These are phyloP conservation scores for Habropoda laboriosa DNA, from an alignment of 1,140 invertebrate species.

Conservation along the genomic window DNA sequence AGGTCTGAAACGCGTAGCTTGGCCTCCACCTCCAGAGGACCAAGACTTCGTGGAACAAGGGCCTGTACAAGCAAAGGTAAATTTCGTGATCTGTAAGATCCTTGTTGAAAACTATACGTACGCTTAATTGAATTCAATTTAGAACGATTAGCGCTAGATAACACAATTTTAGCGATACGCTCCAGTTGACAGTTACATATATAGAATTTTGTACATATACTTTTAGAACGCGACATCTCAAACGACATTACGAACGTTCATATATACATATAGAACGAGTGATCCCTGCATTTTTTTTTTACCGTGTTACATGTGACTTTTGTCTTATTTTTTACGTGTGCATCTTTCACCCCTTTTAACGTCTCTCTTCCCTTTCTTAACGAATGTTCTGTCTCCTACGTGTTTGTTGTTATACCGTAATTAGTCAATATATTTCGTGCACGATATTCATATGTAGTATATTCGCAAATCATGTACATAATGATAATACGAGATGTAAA, in stretches of 20 bases:
- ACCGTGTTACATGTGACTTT: constrained; percentile 24
- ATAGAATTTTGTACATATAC: background rate
- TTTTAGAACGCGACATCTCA: background rate
- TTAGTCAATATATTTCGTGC: background rate
- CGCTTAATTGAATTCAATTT: constrained; percentile 1
- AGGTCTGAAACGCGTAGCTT: constrained; percentile 91
- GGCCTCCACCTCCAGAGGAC: constrained; percentile 89
- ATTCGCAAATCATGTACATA: background rate
- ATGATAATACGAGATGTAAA: background rate
- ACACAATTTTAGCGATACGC: background rate
- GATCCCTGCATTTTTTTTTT: background rate
- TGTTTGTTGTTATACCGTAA: constrained; percentile 7
- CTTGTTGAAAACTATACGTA: background rate
- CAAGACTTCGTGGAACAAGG: constrained; percentile 82
- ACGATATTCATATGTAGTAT: background rate
- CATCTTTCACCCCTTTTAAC: background rate
- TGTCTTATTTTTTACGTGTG: constrained; percentile 26
- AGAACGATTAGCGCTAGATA: background rate
- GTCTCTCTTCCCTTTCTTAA: background rate
- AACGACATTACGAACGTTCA: background rate
- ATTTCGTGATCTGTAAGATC: background rate
- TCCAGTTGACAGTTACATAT: background rate
- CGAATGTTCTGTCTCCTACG: background rate
- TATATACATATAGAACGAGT: background rate
- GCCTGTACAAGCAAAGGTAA: constrained; percentile 83